Conservation (phyloP, 2,113 vertebrate genomes). For the Leiothrix lutea region DNA sequence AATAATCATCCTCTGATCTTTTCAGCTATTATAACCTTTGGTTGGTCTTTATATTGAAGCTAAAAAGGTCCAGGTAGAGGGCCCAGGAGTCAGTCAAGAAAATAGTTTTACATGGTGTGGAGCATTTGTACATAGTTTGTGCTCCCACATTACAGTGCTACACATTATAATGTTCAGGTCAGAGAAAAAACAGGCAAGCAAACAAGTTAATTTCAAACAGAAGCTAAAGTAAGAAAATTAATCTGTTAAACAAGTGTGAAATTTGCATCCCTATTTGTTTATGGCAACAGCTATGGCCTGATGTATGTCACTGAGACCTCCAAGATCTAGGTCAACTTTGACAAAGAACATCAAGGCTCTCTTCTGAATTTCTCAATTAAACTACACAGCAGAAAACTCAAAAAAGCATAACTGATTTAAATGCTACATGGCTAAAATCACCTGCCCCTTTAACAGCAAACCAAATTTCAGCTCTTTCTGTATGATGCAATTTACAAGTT, state of each 20-base stretch:
- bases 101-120: background rate
- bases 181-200: background rate
- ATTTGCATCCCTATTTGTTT: background rate
- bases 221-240: background rate
- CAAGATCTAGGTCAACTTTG: background rate
- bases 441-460: background rate
- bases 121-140: background rate
- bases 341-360: background rate
- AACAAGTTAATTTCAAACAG: background rate
- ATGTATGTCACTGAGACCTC: background rate
- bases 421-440: background rate
- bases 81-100: background rate
- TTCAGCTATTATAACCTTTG: background rate
- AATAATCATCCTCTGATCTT: background rate
- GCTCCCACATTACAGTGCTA: background rate
- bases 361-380: background rate
- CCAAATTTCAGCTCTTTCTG: background rate
- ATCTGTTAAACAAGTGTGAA: background rate
- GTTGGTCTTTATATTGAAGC: background rate
- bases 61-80: background rate
- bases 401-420: background rate
- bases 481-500: background rate
- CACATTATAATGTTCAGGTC: background rate
- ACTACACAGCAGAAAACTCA: background rate
- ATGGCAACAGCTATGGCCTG: background rate